phyloP scores from a whole-genome alignment of 2,797 vertebrate species.

The Notolabrus celidotus region DNA sequence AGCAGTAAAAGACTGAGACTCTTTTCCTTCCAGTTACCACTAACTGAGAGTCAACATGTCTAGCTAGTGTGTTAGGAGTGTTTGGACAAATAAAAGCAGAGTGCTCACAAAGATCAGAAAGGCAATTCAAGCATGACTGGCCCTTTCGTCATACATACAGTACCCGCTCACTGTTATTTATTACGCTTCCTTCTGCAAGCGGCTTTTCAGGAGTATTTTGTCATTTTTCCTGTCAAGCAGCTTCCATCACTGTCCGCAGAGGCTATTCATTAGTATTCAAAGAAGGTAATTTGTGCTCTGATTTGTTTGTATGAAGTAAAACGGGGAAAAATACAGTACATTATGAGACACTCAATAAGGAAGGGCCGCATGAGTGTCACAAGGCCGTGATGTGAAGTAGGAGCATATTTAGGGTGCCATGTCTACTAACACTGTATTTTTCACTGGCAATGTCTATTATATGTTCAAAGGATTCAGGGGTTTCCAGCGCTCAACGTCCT shows the following conservation, averaged over 20 bases:
- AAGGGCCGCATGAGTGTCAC: conserved; percentile 30
- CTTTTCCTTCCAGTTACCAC: conserved; percentile 28
- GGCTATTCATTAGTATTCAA: too few species aligned
- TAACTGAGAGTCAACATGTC: conserved; percentile 26
- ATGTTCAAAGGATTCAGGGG: too few species aligned
- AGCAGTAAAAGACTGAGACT: conserved; percentile 16
- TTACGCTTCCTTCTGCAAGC: conserved; percentile 48
- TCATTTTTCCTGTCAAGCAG: conserved; percentile 39
- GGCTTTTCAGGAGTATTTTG: conserved; percentile 37
- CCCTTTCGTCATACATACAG: conserved; percentile 44
- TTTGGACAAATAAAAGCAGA: too few species aligned
- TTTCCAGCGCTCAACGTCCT: too few species aligned
- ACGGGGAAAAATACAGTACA: background rate
- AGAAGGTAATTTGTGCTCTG: too few species aligned
- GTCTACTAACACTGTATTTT: too few species aligned
- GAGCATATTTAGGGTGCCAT: too few species aligned
- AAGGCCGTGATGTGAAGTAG: conserved; percentile 24
- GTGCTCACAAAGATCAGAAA: conserved; percentile 26
- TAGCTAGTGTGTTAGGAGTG: too few species aligned
- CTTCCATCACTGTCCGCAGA: conserved; percentile 16
- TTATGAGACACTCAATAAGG: conserved; percentile 56
- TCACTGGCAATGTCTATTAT: too few species aligned
- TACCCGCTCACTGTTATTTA: conserved; percentile 61
- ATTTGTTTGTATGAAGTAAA: conserved; percentile 12
- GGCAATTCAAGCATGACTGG: conserved; percentile 49